Evolutionary conservation across 1,140 invertebrate species (phyloP).

Genomic region (Pachyrhynchus sulphureomaculatus): DNA sequence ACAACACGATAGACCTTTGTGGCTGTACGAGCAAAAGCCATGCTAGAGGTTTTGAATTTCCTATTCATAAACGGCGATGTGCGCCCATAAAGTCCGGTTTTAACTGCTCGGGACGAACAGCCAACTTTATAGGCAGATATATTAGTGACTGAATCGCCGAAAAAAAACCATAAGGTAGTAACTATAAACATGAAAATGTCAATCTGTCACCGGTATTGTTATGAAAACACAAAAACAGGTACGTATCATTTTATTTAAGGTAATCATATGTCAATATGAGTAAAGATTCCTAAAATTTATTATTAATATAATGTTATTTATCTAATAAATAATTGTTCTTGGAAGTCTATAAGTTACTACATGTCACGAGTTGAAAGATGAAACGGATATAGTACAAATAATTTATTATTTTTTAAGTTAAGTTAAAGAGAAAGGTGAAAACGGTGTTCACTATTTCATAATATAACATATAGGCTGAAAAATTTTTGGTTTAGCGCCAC

Average conservation of each 20-base stretch:
- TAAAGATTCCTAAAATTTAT: no score
- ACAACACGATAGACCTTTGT: slow-evolving; percentile 12
- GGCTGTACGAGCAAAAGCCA: slow-evolving; percentile 4
- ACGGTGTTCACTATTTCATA: no score
- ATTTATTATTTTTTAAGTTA: no score
- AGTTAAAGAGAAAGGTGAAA: no score
- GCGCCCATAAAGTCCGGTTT: slow-evolving; percentile 17
- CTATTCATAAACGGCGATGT: slow-evolving; percentile 14
- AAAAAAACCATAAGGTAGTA: slow-evolving; percentile 21
- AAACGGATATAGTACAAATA: no score
- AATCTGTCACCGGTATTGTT: slow-evolving; percentile 19
- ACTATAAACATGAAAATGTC: slow-evolving; percentile 18
- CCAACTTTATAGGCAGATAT: slow-evolving; percentile 21
- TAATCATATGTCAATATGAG: no score
- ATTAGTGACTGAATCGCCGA: slow-evolving; percentile 17
- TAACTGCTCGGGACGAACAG: slow-evolving; percentile 9
- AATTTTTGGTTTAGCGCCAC: no score
- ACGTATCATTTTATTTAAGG: not conserved
- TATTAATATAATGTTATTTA: no score
- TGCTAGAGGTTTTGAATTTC: slow-evolving; percentile 22
- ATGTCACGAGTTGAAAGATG: no score
- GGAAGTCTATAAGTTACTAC: no score
- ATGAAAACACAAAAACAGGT: slow-evolving; percentile 7
- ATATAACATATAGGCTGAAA: no score
- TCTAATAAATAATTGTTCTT: no score